Conservation (phyloP, 2,113 vertebrate species). For the Thymallus thymallus region DNA sequence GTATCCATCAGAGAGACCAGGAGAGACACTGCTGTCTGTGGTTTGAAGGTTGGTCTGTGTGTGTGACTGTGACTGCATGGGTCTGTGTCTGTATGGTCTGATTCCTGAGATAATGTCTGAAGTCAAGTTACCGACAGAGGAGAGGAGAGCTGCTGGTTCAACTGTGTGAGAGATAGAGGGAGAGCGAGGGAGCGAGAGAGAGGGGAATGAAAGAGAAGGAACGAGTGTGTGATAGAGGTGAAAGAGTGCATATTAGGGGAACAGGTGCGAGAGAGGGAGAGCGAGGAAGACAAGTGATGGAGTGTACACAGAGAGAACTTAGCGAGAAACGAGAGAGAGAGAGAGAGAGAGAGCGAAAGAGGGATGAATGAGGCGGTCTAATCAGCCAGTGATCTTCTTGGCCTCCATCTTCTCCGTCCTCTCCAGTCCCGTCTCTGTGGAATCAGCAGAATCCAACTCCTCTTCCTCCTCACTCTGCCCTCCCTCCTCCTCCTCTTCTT, state of each 20-base stretch:
- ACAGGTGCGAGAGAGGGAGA: not conserved
- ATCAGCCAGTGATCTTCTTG: slow-evolving; percentile 57
- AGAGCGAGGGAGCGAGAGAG: not conserved
- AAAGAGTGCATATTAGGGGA: no score
- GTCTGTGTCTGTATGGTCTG: slow-evolving; percentile 29
- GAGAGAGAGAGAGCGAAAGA: not conserved
- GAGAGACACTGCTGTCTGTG: slow-evolving; percentile 1
- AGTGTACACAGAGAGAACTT: no score
- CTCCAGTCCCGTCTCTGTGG: slow-evolving; percentile 61
- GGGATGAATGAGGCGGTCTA: not conserved
- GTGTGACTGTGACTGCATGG: slow-evolving; percentile 10
- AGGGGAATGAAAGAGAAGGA: not conserved
- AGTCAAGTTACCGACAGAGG: slow-evolving; percentile 43
- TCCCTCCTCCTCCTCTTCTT: slow-evolving; percentile 77
- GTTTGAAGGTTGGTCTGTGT: slow-evolving; percentile 27
- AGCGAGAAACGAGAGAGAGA: no score
- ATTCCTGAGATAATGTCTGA: slow-evolving; percentile 75
- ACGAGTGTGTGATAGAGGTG: not conserved
- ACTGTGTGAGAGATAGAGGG: slow-evolving; percentile 2
- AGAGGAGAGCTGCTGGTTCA: slow-evolving; percentile 49
- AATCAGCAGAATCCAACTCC: slow-evolving; percentile 75
- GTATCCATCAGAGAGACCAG: slow-evolving; percentile 4
- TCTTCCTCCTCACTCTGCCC: slow-evolving; percentile 83
- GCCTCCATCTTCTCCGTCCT: slow-evolving; percentile 50
- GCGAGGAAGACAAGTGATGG: not conserved